Conservation (phyloP, 2,113 vertebrate species). For the Chloebia gouldiae region DNA sequence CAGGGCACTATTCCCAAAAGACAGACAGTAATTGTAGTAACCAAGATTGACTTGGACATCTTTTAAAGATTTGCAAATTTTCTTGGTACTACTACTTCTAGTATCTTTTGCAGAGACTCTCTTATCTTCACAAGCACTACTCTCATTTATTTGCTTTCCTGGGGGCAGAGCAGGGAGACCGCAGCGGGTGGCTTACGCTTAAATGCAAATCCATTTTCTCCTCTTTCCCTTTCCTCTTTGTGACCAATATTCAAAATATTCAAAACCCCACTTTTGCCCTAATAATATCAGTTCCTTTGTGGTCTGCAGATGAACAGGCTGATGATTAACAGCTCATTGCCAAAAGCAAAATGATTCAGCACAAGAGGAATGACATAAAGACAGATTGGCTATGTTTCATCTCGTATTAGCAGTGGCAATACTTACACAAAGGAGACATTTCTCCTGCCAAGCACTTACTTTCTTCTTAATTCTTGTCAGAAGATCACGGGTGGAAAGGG, state of each 20-base stretch:
- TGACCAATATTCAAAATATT: no score
- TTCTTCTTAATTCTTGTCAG: constrained; percentile 60
- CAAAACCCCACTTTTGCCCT: no score
- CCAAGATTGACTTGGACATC: neutral
- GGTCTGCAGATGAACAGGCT: neutral
- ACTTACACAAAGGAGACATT: neutral
- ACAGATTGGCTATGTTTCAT: neutral
- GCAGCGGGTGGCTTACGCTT: no score
- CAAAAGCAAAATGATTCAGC: neutral
- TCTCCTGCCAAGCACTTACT: constrained; percentile 34
- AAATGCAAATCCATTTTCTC: no score
- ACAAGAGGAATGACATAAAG: neutral
- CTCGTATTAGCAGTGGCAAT: neutral
- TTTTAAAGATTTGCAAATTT: neutral
- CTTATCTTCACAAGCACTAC: no score
- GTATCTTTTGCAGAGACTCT: neutral
- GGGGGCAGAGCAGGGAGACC: no score
- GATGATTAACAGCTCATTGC: neutral
- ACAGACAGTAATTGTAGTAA: neutral
- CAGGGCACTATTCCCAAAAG: neutral
- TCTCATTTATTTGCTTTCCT: no score
- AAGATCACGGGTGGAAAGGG: constrained; percentile 11
- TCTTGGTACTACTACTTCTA: neutral
- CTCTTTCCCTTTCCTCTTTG: no score
- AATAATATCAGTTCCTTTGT: no score